Evolutionary conservation across 2,888 invertebrate species (phyloP), one percentile per base, ranked within the genome.

Genomic region (Machimus rusticus): DNA sequence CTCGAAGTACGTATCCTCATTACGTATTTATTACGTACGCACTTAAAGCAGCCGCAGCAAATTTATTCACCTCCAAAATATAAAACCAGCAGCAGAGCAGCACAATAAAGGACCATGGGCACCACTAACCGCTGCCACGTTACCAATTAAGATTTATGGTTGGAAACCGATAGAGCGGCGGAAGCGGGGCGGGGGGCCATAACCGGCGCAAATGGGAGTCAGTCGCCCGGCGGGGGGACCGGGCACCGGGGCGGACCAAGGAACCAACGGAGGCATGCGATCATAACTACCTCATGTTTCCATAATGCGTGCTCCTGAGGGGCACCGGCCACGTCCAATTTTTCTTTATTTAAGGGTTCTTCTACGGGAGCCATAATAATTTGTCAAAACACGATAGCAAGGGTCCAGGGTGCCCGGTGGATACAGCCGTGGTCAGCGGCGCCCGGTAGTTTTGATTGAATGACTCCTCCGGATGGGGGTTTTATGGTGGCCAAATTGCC

Each of bases 71-170:
- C 88, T 88, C 86, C 84, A 55, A 87, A 87, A 88, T 87, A 88
- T 88, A 88, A 88, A 88, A 86, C 87, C 87, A 84, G 82, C 86
- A 79, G 39, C 46, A 82, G 23, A 87, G 43, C 31, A 87, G 82
- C 37, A 74, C 79, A 78, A 87, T 86, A 87, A 88, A 87, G 81
- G 87, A 86, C 78, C 86, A 51, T 74, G 37, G 57, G 82, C 82
- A 86, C 85, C 86, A 87, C 79, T 88, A 88, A 88, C 88, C 88
- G 81, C 88, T 87, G 87, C 88, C 86, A 87, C 87, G 87, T 87
- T 87, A 87, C 87, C 88, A 88, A 88, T 88, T 88, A 88, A 88
- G 88, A 88, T 88, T 88, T 88, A 88, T 88, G 87, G 87, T 84
- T 86, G 81, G 85, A 86, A 88, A 88, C 88, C 87, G 86, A 88